phyloP scores from a whole-genome alignment of 2,888 invertebrate genomes.

The Limnephilus auricula region DNA sequence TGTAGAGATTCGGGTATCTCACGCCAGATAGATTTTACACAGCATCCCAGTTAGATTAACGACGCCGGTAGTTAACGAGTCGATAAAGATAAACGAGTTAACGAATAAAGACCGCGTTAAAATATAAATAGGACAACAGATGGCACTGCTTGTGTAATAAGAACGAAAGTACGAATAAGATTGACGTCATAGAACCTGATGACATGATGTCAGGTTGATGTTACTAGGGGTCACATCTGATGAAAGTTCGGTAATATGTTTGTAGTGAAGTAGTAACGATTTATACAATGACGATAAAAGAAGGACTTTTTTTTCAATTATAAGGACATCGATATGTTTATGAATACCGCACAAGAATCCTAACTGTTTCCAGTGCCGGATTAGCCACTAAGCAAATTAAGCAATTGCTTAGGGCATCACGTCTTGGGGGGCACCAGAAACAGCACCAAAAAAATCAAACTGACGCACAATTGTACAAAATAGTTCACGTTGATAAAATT shows the following conservation, averaged over 20 bases:
- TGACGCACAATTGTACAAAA: no score
- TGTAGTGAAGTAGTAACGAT: no score
- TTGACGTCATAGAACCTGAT: neutral
- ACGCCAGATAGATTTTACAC: neutral
- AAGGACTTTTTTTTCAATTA: no score
- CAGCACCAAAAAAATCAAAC: no score
- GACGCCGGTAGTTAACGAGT: neutral
- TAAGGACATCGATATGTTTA: neutral
- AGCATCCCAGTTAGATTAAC: neutral
- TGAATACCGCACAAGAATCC: no score
- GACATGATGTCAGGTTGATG: neutral
- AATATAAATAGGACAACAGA: neutral
- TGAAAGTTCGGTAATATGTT: neutral
- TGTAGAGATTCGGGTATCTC: neutral
- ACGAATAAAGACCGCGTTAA: neutral
- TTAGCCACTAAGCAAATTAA: no score
- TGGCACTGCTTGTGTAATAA: neutral
- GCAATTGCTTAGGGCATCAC: no score
- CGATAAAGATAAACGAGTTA: neutral
- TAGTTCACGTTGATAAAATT: no score
- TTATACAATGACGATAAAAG: no score
- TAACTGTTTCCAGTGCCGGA: no score
- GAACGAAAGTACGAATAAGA: neutral
- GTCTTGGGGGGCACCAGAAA: no score
- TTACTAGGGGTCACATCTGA: neutral